These are phyloP conservation scores for Amphipyra berbera DNA, from an alignment of 2,888 invertebrate genomes.

Conservation along the genomic window DNA sequence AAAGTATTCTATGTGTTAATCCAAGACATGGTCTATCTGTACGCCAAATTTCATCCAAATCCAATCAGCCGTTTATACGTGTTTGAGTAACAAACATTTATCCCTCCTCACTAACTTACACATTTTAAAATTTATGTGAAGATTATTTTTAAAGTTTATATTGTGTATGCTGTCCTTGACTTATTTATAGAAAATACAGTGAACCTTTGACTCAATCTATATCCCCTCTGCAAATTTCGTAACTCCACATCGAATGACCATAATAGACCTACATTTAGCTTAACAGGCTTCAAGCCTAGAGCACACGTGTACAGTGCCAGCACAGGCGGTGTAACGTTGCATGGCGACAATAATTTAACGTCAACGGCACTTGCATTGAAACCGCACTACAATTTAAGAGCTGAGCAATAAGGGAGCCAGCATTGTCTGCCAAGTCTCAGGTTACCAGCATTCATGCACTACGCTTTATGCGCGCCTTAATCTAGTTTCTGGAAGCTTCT, in stretches of 20 bases:
- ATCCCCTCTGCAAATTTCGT: conserved; percentile 26
- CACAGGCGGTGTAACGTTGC: conserved; percentile 82
- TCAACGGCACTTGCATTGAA: conserved; percentile 88
- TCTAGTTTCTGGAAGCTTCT: conserved; percentile 71
- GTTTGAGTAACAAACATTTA: too few species aligned
- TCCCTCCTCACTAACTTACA: too few species aligned
- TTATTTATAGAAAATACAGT: too few species aligned
- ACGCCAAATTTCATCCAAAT: too few species aligned
- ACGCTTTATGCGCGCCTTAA: conserved; percentile 76
- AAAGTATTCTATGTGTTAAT: too few species aligned
- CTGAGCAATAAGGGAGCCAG: conserved; percentile 87
- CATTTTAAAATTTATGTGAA: too few species aligned
- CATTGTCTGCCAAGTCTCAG: conserved; percentile 84
- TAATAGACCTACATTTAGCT: conserved; percentile 71
- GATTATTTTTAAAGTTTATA: too few species aligned
- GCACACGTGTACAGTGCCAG: conserved; percentile 78
- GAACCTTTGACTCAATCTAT: too few species aligned
- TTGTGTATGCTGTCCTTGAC: too few species aligned
- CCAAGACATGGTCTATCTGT: too few species aligned
- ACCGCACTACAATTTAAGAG: conserved; percentile 88
- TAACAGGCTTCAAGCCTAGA: conserved; percentile 76
- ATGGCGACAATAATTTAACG: conserved; percentile 88
- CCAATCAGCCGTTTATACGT: too few species aligned
- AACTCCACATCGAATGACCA: conserved; percentile 51
- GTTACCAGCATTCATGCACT: conserved; percentile 83